These are phyloP conservation scores for Sinotaia quadrata DNA, from an alignment of 2,888 invertebrate genomes.

Conservation along the genomic window DNA sequence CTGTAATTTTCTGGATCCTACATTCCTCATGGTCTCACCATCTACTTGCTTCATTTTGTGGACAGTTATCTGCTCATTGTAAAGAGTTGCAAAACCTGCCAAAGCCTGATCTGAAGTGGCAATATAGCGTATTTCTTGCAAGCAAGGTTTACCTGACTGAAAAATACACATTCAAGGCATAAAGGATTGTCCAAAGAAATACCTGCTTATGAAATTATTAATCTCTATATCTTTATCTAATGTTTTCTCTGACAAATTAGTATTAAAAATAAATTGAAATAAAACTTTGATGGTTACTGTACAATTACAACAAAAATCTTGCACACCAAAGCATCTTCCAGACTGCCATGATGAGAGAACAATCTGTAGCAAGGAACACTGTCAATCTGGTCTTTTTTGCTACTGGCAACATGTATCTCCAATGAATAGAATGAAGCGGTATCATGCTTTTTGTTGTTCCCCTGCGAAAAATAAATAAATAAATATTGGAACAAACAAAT, in stretches of 20 bases:
- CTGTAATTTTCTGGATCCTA: conserved; percentile 58
- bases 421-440: conserved; percentile 43
- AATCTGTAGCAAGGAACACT: conserved; percentile 44
- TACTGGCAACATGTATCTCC: conserved; percentile 53
- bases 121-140: conserved; percentile 51
- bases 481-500: too few species aligned
- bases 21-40: conserved; percentile 40
- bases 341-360: conserved; percentile 42
- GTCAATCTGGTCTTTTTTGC: conserved; percentile 29
- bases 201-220: too few species aligned
- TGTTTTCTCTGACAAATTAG: too few species aligned
- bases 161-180: not conserved
- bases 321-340: conserved; percentile 43
- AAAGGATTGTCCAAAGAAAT: too few species aligned
- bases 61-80: conserved; percentile 44
- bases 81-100: conserved; percentile 51
- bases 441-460: conserved; percentile 44
- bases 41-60: conserved; percentile 40
- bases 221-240: too few species aligned
- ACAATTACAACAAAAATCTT: too few species aligned
- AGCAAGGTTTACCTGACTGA: conserved; percentile 30
- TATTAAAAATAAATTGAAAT: too few species aligned
- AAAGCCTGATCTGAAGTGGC: conserved; percentile 58
- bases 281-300: too few species aligned
- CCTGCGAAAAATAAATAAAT: conserved; percentile 42